A percentile compares a stretch with the other conserved stretches of the same genome.
Evolutionary conservation across 2,797 vertebrate species (phyloP).

Genomic region (Podarcis lilfordi): DNA sequence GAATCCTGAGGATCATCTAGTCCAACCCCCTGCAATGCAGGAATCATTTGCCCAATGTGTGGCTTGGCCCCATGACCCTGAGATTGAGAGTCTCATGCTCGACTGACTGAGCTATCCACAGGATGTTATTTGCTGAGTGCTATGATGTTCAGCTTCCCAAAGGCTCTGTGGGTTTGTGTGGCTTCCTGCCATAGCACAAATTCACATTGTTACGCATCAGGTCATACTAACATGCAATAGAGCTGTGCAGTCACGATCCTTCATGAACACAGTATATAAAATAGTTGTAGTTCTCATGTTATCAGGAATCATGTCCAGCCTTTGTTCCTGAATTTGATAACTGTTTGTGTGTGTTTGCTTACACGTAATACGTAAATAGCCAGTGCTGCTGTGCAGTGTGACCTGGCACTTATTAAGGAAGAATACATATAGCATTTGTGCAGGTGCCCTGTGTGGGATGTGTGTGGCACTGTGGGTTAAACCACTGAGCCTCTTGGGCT

Average conservation of each 20-base stretch:
- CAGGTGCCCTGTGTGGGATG: too few species aligned
- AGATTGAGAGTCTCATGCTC: too few species aligned
- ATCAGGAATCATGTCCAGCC: conserved; percentile 12
- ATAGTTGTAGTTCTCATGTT: neutral
- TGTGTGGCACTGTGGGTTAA: too few species aligned
- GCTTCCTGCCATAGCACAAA: neutral
- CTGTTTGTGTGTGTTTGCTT: neutral
- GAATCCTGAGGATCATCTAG: too few species aligned
- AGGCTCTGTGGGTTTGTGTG: neutral
- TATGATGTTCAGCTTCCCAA: neutral
- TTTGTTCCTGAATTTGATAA: neutral
- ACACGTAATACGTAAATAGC: neutral
- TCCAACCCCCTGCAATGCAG: too few species aligned
- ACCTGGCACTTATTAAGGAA: too few species aligned
- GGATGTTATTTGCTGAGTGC: neutral
- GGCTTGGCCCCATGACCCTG: too few species aligned
- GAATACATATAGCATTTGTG: too few species aligned
- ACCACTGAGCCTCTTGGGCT: too few species aligned
- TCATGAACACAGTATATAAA: neutral
- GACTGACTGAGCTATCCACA: too few species aligned
- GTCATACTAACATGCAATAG: neutral
- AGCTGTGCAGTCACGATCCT: neutral
- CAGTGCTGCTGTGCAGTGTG: neutral
- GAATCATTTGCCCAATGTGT: too few species aligned
- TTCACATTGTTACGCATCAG: neutral